Evolutionary conservation across 2,113 vertebrate species (phyloP), one percentile per base, ranked within the genome.

Genomic region (Protobothrops mucrosquamatus): DNA sequence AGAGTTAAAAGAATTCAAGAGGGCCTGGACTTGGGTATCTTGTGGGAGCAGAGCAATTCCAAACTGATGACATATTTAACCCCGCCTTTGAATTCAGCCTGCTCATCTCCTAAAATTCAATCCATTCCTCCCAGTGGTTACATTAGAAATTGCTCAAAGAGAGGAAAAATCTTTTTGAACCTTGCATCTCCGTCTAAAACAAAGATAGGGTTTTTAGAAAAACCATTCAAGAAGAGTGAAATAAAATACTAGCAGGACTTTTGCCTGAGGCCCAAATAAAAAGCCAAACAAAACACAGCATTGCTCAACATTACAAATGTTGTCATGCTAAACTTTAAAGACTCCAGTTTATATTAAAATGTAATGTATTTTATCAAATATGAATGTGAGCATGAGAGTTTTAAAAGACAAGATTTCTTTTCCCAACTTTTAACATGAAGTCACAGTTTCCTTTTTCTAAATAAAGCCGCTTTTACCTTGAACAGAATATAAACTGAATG

Each of bases 401-500:
- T 86, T 43, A 34, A 57, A 46, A 46, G 26, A 86, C 51, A 11
- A 3, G 1, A 64, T 1, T 93, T 12, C 56, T 2, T n/a, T 88
- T 56, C n/a, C 48, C 92, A 23, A 0, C 34, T 29, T 59, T 89
- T 15, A 57, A 85, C n/a, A 43, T 26, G 2, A 23, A 18, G 93
- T 3, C 0, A 93, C 34, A 23, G 43, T 0, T 87, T 12, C 48
- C 14, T 14, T 86, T 85, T 52, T 91, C 85, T 52, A 43, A 11
- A 56, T 34, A 81, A 94, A 69, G 61, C 0, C 24, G 85, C 22
- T 39, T 74, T 93, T 91, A 7, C 29, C 89, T 48, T 90, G 87
- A 94, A 94, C 15, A 23, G 43, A 94, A 92, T 3, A 61, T 92
- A 88, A 95, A 91, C 43, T 0, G 0, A 93, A 52, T 9, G 4